Conservation (phyloP, 2,888 invertebrate species). For the Drosophila austrosaltans region DNA sequence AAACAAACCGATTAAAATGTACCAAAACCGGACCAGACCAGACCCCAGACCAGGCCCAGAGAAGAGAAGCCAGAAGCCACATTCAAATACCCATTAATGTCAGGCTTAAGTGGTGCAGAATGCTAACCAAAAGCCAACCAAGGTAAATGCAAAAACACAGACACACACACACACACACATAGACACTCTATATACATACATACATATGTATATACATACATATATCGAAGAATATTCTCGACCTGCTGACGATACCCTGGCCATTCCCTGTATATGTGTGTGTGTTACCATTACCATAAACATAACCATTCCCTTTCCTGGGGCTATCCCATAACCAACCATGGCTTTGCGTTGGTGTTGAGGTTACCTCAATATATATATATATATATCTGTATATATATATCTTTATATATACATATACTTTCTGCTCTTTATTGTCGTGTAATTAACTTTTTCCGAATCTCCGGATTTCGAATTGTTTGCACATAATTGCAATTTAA, state of each 20-base stretch:
- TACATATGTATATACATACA: not conserved
- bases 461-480: slow-evolving; percentile 77
- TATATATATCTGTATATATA: not conserved
- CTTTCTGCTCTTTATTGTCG: slow-evolving; percentile 72
- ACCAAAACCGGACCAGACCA: slow-evolving; percentile 1
- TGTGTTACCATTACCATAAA: slow-evolving; percentile 7
- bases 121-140: slow-evolving; percentile 18
- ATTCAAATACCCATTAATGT: slow-evolving; percentile 73
- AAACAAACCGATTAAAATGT: slow-evolving; percentile 56
- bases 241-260: slow-evolving; percentile 3
- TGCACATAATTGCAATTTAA: slow-evolving; percentile 79
- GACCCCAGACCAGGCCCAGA: too few species aligned
- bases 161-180: too few species aligned
- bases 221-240: slow-evolving; percentile 3
- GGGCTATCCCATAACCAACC: slow-evolving; percentile 1
- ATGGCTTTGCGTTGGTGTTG: slow-evolving; percentile 15
- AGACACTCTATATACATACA: not conserved
- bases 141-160: slow-evolving; percentile 7
- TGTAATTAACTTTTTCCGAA: slow-evolving; percentile 79
- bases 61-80: slow-evolving; percentile 63
- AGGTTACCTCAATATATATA: not conserved
- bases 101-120: slow-evolving; percentile 60
- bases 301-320: slow-evolving; percentile 27
- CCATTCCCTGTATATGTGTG: not conserved
- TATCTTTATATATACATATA: not conserved